Percentiles rank a stretch among this genome's conserved stretches.
Conservation (phyloP, 2,888 invertebrate species). For the Chalcosyrphus nemorum region DNA sequence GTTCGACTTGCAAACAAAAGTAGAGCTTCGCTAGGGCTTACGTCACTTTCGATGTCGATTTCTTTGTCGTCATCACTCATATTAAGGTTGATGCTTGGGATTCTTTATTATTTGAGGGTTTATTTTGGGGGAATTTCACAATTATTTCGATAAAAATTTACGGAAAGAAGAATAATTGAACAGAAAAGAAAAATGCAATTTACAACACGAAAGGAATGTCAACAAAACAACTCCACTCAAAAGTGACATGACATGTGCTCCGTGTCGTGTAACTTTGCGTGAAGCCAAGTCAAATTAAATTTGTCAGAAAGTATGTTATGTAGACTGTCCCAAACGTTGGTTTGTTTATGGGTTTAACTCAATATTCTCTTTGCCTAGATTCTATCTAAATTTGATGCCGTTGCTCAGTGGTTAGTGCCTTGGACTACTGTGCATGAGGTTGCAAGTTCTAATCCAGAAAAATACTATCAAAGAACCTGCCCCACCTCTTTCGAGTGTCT, state of each 20-base stretch:
- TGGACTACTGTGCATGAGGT: too few relatives aligned
- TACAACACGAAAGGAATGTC: slow-evolving; percentile 48
- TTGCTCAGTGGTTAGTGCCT: too few relatives aligned
- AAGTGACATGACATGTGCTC: slow-evolving; percentile 65
- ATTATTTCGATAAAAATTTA: too few relatives aligned
- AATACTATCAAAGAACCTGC: too few relatives aligned
- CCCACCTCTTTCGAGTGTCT: too few relatives aligned
- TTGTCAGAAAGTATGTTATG: background rate
- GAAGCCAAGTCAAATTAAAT: slow-evolving; percentile 18
- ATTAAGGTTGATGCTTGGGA: slow-evolving; percentile 15
- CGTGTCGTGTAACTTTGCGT: slow-evolving; percentile 43
- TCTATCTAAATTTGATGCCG: too few relatives aligned
- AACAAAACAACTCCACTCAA: slow-evolving; percentile 67
- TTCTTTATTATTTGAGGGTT: background rate
- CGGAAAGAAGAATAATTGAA: slow-evolving; percentile 4
- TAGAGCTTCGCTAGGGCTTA: slow-evolving; percentile 84
- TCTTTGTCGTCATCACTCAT: slow-evolving; percentile 98
- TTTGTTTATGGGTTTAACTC: too few relatives aligned
- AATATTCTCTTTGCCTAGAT: too few relatives aligned
- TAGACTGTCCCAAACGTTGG: background rate
- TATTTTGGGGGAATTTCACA: slow-evolving; percentile 5
- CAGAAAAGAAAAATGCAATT: slow-evolving; percentile 50
- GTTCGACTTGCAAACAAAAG: slow-evolving; percentile 40
- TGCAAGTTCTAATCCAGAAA: too few relatives aligned
- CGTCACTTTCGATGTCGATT: slow-evolving; percentile 97